Evolutionary conservation across 2,113 vertebrate genomes (phyloP).

Genomic region (Cavia aperea): DNA sequence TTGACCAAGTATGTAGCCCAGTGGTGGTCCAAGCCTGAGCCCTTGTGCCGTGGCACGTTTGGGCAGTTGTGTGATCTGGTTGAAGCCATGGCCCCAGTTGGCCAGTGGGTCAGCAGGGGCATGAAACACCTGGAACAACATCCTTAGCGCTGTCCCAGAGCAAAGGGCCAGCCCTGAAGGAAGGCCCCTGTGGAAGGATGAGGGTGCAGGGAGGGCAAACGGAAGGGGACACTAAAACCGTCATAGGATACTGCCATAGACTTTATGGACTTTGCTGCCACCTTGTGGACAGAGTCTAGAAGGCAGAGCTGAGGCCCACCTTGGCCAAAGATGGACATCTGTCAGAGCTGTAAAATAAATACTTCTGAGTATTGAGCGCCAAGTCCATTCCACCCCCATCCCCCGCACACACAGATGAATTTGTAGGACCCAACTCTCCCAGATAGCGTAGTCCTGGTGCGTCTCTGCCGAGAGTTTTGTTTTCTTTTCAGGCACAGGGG

Average conservation of each 20-base stretch:
- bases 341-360: neutral
- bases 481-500: neutral
- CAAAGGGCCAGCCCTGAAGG: neutral
- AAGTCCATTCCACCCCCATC: too few species aligned
- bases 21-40: too few species aligned
- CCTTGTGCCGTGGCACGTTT: accelerated
- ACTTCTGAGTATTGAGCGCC: neutral
- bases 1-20: neutral
- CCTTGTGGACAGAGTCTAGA: constrained; percentile 48
- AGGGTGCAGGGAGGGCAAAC: neutral
- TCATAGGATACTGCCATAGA: neutral
- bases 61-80: accelerated
- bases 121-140: neutral
- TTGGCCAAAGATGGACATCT: neutral
- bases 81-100: too few species aligned
- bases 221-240: neutral
- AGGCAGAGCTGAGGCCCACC: neutral
- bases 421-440: neutral
- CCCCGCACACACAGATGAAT: neutral
- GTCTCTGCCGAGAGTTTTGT: neutral
- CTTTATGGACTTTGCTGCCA: constrained; percentile 68
- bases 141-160: neutral
- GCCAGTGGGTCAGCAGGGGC: neutral
- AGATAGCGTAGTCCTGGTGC: neutral
- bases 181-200: neutral